These are phyloP conservation scores for Notechis scutatus DNA, from an alignment of 2,113 vertebrate species.

Conservation along the genomic window DNA sequence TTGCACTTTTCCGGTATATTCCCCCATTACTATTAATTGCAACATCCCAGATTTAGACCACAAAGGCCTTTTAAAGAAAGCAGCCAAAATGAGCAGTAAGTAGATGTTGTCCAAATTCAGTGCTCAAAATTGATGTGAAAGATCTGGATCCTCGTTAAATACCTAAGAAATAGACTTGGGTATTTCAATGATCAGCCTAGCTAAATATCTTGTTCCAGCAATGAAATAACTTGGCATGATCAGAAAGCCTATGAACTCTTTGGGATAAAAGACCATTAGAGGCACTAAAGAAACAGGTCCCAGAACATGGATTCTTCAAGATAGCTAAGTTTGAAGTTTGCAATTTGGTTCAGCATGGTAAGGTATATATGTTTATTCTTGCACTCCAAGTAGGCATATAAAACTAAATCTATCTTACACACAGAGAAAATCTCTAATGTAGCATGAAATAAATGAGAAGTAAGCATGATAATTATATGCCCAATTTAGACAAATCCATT, in stretches of 20 bases:
- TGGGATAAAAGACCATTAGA: neutral
- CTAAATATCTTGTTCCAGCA: neutral
- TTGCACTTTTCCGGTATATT: neutral
- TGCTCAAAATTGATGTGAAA: neutral
- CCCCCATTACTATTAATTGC: neutral
- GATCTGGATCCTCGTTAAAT: neutral
- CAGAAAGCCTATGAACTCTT: neutral
- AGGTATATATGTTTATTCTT: neutral
- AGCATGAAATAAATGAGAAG: neutral
- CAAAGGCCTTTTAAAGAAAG: neutral
- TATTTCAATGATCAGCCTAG: neutral
- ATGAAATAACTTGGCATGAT: neutral
- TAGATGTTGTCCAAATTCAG: neutral
- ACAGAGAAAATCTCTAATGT: neutral
- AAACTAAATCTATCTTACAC: neutral
- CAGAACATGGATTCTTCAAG: neutral
- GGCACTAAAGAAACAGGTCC: neutral
- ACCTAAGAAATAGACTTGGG: neutral
- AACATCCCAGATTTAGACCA: neutral
- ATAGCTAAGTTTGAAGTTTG: neutral
- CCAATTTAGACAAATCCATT: neutral
- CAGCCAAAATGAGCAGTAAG: neutral
- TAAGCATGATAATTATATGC: neutral
- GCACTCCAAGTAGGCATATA: neutral
- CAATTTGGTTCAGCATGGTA: neutral